These are phyloP conservation scores for Halcyon badia DNA, from an alignment of 2,797 vertebrate genomes.

Conservation along the genomic window DNA sequence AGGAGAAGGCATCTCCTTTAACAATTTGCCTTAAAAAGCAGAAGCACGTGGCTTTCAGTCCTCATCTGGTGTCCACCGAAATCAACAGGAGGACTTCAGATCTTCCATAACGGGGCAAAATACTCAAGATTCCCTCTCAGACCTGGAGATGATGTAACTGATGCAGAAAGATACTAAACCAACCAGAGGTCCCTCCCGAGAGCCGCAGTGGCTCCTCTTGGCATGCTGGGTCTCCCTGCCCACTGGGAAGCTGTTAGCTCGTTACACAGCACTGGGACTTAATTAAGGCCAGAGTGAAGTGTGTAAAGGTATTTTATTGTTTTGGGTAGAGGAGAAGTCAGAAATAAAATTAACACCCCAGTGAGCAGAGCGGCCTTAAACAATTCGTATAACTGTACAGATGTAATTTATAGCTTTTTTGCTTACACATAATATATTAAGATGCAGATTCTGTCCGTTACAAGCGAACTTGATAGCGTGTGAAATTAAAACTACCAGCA, in stretches of 20 bases:
- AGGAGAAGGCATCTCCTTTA: too few relatives aligned
- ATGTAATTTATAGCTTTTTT: neutral
- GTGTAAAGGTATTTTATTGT: neutral
- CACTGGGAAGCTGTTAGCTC: neutral
- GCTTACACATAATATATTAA: neutral
- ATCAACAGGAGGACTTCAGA: neutral
- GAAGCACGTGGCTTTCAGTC: fast-evolving
- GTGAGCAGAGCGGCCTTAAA: neutral
- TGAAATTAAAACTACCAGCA: constrained; percentile 66
- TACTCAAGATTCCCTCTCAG: neutral
- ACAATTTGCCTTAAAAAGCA: neutral
- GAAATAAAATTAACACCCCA: neutral
- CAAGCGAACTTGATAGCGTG: constrained; percentile 42
- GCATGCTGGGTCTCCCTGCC: neutral
- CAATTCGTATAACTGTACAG: neutral
- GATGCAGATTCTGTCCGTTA: constrained; percentile 3
- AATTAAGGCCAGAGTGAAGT: neutral
- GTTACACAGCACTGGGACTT: neutral
- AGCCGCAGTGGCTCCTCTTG: neutral
- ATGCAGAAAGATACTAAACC: neutral
- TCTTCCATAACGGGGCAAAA: neutral
- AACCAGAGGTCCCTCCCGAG: fast-evolving
- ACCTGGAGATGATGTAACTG: too few relatives aligned
- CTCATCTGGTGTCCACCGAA: too few relatives aligned
- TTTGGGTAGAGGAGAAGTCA: neutral